Conservation (phyloP, 2,113 vertebrate species). For the Oxyura jamaicensis region DNA sequence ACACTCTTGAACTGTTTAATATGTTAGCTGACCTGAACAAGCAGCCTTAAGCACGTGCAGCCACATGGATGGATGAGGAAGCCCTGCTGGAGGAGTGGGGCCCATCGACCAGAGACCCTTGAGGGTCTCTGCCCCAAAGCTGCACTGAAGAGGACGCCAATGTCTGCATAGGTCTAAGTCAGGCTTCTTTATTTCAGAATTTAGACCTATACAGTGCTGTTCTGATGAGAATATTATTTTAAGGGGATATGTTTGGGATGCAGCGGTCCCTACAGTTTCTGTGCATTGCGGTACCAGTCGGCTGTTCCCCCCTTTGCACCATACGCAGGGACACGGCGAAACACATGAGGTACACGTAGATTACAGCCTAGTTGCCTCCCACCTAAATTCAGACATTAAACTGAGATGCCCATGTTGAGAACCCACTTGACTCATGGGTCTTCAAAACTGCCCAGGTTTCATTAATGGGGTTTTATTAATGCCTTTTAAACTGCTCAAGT, state of each 20-base stretch:
- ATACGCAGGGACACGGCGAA: not conserved
- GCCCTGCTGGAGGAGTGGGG: not conserved
- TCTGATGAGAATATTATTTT: not conserved
- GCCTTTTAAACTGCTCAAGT: not conserved
- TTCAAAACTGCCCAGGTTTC: not conserved
- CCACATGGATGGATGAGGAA: rapidly evolving
- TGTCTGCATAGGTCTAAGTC: not conserved
- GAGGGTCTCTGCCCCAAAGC: not conserved
- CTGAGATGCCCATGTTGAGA: not conserved
- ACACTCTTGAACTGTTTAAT: not conserved
- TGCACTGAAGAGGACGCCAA: not conserved
- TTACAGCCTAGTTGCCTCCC: not conserved
- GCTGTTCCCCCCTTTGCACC: not conserved
- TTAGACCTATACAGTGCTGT: not conserved
- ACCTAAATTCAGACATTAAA: not conserved
- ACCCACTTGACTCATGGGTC: not conserved
- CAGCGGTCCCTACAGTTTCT: not conserved
- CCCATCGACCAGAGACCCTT: not conserved
- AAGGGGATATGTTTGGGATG: not conserved
- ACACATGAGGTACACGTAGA: rapidly evolving
- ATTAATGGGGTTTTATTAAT: not conserved
- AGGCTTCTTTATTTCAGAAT: not conserved
- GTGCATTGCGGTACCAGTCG: not conserved
- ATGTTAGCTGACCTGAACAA: not conserved
- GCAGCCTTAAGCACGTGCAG: not conserved